Evolutionary conservation across 1,140 invertebrate species (phyloP), one percentile per base, ranked within the genome.

Genomic region (Diachasma alloeum): DNA sequence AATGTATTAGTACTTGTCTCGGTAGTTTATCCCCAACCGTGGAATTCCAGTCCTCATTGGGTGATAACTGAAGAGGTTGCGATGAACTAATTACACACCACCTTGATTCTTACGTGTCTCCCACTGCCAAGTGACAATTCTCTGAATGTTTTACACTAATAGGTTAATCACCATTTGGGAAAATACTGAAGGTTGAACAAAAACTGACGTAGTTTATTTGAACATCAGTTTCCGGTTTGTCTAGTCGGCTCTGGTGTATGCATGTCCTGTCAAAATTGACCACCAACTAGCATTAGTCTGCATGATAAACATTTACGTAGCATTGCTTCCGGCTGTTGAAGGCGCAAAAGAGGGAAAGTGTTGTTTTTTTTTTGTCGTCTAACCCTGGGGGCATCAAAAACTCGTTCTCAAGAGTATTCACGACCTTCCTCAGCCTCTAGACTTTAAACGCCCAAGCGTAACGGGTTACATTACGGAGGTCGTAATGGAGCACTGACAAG

Each of bases 351-450:
- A 74, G 80, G n/a, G 48, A 56, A 56, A 56, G 48, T 56, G 19
- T 0, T 19, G 6, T 22, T 17, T 56, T 9, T 56, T 22, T 56
- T 83, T 85, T 87, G 31, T 77, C 80, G 36, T 67, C 76, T 76
- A 81, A 75, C 82, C 81, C 85, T 83, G 82, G 75, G 74, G 80
- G 75, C 39, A 77, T 79, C 75, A 80, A 72, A 84, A 87, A 87
- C 85, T 81, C 83, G 86, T 87, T 88, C 81, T 2, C 4, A 76
- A 81, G 79, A 82, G 80, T 84, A 87, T n/a, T 63, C 11, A 63
- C 24, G 19, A 86, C 84, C 87, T 87, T 85, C 83, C 78, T 76
- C 76, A 81, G 68, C 77, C 66, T 71, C 78, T 72, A 71, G 48
- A 74, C 26, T 17, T 69, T 17, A 46, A 15, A 56, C 46, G 31